Conservation (phyloP, 2,113 vertebrate genomes). For the Peromyscus maniculatus region DNA sequence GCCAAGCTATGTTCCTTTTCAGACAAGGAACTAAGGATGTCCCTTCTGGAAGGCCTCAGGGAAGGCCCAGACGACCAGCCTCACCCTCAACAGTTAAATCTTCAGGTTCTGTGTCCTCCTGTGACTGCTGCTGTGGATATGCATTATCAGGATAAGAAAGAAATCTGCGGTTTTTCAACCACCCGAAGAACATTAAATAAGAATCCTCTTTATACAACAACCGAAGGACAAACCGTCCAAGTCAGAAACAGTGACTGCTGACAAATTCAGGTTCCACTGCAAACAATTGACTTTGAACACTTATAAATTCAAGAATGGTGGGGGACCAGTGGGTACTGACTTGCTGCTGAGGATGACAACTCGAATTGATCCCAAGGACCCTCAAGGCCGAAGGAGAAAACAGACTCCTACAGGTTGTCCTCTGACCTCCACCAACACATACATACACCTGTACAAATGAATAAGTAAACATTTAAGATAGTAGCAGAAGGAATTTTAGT, state of each 20-base stretch:
- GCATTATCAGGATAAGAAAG: not conserved
- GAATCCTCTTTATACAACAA: not conserved
- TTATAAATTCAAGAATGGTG: conserved; percentile 19
- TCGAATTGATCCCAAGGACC: no score
- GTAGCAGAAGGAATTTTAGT: not conserved
- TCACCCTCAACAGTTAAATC: not conserved
- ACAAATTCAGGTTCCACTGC: conserved; percentile 22
- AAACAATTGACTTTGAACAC: not conserved
- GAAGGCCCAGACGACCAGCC: not conserved
- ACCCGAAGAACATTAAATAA: not conserved
- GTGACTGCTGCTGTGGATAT: not conserved
- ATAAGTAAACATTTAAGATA: not conserved
- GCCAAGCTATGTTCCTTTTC: not conserved
- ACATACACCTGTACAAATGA: not conserved
- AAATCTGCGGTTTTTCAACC: not conserved
- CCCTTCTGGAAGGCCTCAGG: not conserved
- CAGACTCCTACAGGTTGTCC: not conserved
- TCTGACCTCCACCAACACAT: not conserved
- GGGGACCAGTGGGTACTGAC: not conserved
- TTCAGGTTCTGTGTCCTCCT: not conserved
- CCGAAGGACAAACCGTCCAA: conserved; percentile 16
- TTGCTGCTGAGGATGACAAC: not conserved
- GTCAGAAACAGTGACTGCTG: not conserved
- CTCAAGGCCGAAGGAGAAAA: not conserved
- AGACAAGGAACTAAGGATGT: not conserved